Percentiles rank a stretch among this genome's conserved stretches.
These are phyloP conservation scores for Caenorhabditis inopinata DNA, from an alignment of 1,140 invertebrate species.

Conservation along the genomic window DNA sequence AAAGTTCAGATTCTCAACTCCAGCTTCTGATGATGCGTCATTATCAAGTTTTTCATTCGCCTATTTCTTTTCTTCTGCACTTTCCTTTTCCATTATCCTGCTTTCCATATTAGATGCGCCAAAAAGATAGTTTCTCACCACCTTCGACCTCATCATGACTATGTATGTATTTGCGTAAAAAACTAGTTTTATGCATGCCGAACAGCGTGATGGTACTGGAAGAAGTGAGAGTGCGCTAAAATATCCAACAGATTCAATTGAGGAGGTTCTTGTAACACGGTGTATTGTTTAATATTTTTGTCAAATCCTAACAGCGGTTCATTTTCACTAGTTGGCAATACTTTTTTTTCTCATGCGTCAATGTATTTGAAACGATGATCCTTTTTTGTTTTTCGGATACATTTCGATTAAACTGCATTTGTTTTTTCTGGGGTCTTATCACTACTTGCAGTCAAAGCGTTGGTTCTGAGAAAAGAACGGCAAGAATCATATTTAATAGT, in stretches of 20 bases:
- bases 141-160: conserved; percentile 33
- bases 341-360: background rate
- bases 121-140: conserved; percentile 31
- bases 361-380: too few species aligned
- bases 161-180: conserved; percentile 10
- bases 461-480: too few species aligned
- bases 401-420: too few species aligned
- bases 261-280: background rate
- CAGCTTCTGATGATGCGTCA: conserved; percentile 7
- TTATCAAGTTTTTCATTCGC: conserved; percentile 27
- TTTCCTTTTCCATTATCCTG: background rate
- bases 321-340: background rate
- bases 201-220: background rate
- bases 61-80: background rate
- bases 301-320: conserved; percentile 13
- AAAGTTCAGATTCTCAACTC: background rate
- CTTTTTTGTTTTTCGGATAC: too few species aligned
- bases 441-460: too few species aligned
- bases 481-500: too few species aligned
- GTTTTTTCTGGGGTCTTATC: too few species aligned
- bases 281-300: background rate
- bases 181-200: conserved; percentile 15
- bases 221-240: background rate
- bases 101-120: conserved; percentile 22
- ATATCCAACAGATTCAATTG: conserved; percentile 1